A percentile compares a stretch with the other conserved stretches of the same genome.
These are phyloP conservation scores for Heliconius himera DNA, from an alignment of 1,140 invertebrate genomes.

Conservation along the genomic window DNA sequence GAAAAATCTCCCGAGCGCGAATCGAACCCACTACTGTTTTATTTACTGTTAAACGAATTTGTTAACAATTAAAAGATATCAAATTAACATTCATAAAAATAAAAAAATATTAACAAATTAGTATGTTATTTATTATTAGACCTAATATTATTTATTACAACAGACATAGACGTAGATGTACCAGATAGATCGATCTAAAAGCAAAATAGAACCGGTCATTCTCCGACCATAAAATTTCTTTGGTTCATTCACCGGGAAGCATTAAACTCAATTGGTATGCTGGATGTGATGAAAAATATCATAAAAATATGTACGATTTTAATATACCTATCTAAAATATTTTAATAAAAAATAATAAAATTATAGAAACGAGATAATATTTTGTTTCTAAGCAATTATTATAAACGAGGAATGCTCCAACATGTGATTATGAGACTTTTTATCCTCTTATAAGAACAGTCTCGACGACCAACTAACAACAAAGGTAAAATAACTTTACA, in stretches of 20 bases:
- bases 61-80: not conserved
- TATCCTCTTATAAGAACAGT: not conserved
- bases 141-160: not conserved
- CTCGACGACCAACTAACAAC: not conserved
- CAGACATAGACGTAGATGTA: not conserved
- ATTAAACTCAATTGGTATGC: slow-evolving; percentile 9
- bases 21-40: no score
- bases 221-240: slow-evolving; percentile 18
- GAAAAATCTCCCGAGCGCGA: no score
- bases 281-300: not conserved
- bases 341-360: not conserved
- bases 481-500: not conserved
- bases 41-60: no score
- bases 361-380: not conserved
- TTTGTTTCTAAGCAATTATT: not conserved
- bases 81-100: not conserved
- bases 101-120: not conserved
- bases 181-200: slow-evolving; percentile 11
- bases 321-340: not conserved
- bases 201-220: slow-evolving; percentile 13
- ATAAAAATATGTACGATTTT: not conserved
- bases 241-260: slow-evolving; percentile 9
- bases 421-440: not conserved
- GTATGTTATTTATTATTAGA: slow-evolving; percentile 1
- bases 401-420: not conserved